Percentiles rank a stretch among this genome's conserved stretches.
These are phyloP conservation scores for Channa argus DNA, from an alignment of 2,113 vertebrate species.

Conservation along the genomic window DNA sequence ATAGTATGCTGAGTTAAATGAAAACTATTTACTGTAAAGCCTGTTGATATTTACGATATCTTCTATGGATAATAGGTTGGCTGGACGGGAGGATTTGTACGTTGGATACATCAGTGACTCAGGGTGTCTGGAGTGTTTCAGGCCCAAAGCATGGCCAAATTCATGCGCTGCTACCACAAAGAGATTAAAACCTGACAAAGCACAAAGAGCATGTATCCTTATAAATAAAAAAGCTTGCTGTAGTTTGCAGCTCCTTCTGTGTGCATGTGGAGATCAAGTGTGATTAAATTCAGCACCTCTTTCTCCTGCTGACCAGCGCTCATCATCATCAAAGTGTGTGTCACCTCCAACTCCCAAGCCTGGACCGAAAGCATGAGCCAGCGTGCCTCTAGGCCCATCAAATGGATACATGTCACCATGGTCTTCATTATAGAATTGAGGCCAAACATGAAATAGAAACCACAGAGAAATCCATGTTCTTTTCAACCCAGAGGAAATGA, in stretches of 20 bases:
- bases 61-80: conserved; percentile 81
- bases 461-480: conserved; percentile 49
- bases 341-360: conserved; percentile 89
- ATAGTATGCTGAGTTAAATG: background rate
- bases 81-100: conserved; percentile 64
- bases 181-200: conserved; percentile 84
- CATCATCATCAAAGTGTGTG: conserved; percentile 91
- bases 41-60: conserved; percentile 84
- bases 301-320: conserved; percentile 85
- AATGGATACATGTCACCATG: conserved; percentile 91
- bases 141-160: conserved; percentile 89
- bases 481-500: conserved; percentile 47
- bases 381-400: conserved; percentile 88
- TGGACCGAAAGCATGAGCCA: conserved; percentile 94
- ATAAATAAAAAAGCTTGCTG: background rate
- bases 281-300: conserved; percentile 70
- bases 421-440: conserved; percentile 72
- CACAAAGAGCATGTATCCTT: conserved; percentile 10
- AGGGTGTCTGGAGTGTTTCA: conserved; percentile 84
- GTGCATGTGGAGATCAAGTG: background rate
- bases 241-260: background rate
- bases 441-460: conserved; percentile 52
- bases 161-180: conserved; percentile 86
- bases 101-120: conserved; percentile 87
- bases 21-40: conserved; percentile 85